Base-by-base conservation (phyloP, 2,888 invertebrate species). In the Netelia inedita region DNA sequence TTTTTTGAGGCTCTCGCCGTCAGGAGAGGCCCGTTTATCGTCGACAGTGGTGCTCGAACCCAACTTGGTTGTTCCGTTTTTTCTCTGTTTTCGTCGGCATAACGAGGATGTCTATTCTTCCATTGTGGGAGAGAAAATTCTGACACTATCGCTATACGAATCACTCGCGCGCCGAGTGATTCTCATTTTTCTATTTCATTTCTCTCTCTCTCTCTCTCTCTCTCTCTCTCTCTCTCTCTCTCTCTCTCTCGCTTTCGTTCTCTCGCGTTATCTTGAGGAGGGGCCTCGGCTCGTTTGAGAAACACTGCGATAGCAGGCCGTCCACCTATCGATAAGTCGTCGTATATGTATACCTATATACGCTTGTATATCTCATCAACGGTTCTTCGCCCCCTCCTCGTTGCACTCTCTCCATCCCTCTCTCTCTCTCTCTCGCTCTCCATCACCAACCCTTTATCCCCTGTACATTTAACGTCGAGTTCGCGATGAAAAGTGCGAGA, bases 271-370 rank as follows among this genome's bases (percentile, higher is more conserved):
- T 46, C 21, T 19, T 46, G 2, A n/a, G 2, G 43, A 66, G 43
- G 10, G 41, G 68, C 80, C 74, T 75, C 74, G 28, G 81, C 59
- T 85, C 75, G 85, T 83, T 78, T 89, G 90, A 90, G 88, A 89
- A 87, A 88, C 90, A 85, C 89, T 79, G 88, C 79, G 92, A 92
- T 92, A 92, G 87, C 85, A 91, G 92, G 92, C 89, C 92, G 90
- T 92, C 92, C 88, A 92, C 92, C 92, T 90, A 91, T 78, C 86
- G 92, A 92, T 92, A 92, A 92, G 79, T 82, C 57, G 79, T 75
- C 53, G 46, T 65, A 59, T 71, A 46, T 35, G 35, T 43, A 57
- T 28, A 61, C 69, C 28, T 35, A 55, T 43, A 43, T 28, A 59
- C 68, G 57, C 66, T 66, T 21, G 61, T 74, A 68, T 69, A 69